Conservation (phyloP, 2,888 invertebrate genomes). For the Venusia cambrica region DNA sequence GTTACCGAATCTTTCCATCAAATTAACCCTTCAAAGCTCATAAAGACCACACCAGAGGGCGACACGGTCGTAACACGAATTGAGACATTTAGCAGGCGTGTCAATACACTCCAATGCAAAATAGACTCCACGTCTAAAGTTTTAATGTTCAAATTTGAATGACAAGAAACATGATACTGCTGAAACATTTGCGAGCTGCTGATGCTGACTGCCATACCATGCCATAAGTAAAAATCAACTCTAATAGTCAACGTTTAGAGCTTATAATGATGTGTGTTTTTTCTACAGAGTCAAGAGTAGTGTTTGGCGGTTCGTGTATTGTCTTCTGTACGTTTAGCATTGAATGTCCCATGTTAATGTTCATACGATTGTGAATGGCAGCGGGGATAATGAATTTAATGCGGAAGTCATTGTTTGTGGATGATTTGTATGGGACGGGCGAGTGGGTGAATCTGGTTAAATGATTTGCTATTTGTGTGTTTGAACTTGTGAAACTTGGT, state of each 20-base stretch:
- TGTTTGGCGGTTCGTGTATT: neutral
- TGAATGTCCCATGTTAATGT: constrained; percentile 53
- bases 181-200: neutral
- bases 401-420: constrained; percentile 25
- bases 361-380: constrained; percentile 36
- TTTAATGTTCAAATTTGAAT: constrained; percentile 5
- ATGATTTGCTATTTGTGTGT: constrained; percentile 11
- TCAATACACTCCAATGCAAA: constrained; percentile 8
- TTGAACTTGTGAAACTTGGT: no score
- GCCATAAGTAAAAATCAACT: neutral
- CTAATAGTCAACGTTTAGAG: neutral
- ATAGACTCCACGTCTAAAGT: constrained; percentile 1
- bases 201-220: neutral
- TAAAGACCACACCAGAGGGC: constrained; percentile 50
- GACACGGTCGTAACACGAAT: constrained; percentile 62
- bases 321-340: constrained; percentile 45
- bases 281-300: constrained; percentile 3
- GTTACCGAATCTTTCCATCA: constrained; percentile 63
- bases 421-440: constrained; percentile 5
- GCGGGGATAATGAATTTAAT: constrained; percentile 40
- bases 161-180: neutral
- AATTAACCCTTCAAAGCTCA: constrained; percentile 70
- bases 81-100: constrained; percentile 48
- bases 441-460: constrained; percentile 16
- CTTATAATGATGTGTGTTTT: neutral